A percentile compares a stretch with the other conserved stretches of the same genome.
Conservation (phyloP, 37 sponge, comb jelly and placozoan genomes). For the Agelas oroides region DNA sequence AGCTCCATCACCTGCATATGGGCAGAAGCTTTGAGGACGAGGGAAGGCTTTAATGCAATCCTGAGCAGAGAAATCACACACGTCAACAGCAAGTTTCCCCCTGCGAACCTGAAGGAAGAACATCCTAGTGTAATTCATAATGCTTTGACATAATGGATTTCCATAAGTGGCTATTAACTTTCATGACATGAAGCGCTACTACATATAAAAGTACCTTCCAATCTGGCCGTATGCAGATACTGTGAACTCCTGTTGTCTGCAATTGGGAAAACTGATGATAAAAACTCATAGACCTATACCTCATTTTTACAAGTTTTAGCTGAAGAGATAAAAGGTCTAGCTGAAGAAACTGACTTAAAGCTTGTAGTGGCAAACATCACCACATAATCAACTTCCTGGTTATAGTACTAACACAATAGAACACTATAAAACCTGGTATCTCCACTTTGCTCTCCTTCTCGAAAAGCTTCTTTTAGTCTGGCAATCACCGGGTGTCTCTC, state of each 20-base stretch:
- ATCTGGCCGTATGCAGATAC: constrained; percentile 35
- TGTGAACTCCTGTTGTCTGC: constrained; percentile 39
- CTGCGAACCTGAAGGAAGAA: constrained; percentile 17
- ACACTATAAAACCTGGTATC: background rate
- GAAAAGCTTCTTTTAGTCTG: constrained; percentile 17
- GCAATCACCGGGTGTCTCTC: constrained; percentile 8
- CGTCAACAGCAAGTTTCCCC: constrained; percentile 18
- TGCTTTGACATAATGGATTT: background rate
- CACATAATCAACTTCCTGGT: background rate
- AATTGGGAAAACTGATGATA: too few relatives aligned
- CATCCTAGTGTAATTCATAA: background rate
- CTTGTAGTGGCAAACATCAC: background rate
- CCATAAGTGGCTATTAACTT: background rate
- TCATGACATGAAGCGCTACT: background rate
- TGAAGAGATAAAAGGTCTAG: too few relatives aligned
- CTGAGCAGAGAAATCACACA: constrained; percentile 49
- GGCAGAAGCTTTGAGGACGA: constrained; percentile 11
- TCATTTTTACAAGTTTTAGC: background rate
- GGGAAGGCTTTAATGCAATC: constrained; percentile 26
- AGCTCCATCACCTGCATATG: constrained; percentile 28
- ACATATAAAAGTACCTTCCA: constrained; percentile 22
- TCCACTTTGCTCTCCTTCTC: background rate
- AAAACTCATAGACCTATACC: background rate
- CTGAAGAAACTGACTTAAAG: too few relatives aligned
- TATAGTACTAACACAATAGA: too few relatives aligned